Conservation (phyloP, 2,797 vertebrate species). For the Thamnophis elegans region DNA sequence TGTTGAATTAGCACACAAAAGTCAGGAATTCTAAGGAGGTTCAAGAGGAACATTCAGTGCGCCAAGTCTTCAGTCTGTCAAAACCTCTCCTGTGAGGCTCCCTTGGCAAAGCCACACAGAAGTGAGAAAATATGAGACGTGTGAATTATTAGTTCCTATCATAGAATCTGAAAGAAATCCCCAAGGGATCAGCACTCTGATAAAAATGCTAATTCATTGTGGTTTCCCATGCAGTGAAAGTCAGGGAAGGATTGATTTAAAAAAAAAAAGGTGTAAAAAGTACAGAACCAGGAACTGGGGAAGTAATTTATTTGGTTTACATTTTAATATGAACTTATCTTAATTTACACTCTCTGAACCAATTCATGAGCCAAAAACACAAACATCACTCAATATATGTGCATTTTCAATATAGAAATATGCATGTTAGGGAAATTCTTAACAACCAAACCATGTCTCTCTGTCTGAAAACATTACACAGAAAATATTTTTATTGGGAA, state of each 20-base stretch:
- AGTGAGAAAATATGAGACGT: slow-evolving; percentile 10
- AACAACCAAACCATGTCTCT: not conserved
- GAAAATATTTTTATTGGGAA: not conserved
- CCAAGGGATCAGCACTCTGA: not conserved
- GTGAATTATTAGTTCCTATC: not conserved
- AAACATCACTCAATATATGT: not conserved
- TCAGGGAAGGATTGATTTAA: not conserved
- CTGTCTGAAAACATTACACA: not conserved
- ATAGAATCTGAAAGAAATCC: not conserved
- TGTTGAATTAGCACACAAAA: slow-evolving; percentile 10
- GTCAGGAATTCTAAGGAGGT: not conserved
- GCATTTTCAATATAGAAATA: not conserved
- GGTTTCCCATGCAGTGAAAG: not conserved
- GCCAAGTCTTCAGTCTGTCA: not conserved
- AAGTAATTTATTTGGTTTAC: not conserved
- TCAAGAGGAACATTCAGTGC: slow-evolving; percentile 14
- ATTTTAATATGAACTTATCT: not conserved
- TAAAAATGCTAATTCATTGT: not conserved
- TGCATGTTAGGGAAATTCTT: not conserved
- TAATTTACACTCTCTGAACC: not conserved
- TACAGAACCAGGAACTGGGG: not conserved
- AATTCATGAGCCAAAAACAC: not conserved
- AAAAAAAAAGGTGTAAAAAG: not conserved
- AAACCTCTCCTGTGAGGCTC: not conserved
- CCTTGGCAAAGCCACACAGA: slow-evolving; percentile 5